Evolutionary conservation across 2,797 vertebrate genomes (phyloP).

Genomic region (Menidia menidia): DNA sequence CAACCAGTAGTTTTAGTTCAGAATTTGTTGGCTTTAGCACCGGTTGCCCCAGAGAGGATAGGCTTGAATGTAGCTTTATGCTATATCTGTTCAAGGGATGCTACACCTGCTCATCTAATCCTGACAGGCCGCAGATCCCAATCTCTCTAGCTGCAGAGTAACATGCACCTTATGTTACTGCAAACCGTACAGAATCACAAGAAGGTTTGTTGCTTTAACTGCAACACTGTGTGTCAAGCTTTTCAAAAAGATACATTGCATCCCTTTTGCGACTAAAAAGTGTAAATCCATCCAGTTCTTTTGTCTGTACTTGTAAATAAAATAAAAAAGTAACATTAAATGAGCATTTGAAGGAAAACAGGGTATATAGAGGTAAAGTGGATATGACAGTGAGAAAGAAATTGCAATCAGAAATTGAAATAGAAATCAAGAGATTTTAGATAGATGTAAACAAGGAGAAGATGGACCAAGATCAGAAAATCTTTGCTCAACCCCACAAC

Average conservation of each 20-base stretch:
- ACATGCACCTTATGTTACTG: conserved; percentile 78
- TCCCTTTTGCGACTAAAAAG: conserved; percentile 50
- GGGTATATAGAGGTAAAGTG: background rate
- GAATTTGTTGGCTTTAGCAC: conserved; percentile 70
- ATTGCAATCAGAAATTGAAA: conserved; percentile 42
- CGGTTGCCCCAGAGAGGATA: conserved; percentile 74
- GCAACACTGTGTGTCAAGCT: conserved; percentile 80
- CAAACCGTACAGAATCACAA: conserved; percentile 74
- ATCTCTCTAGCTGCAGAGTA: conserved; percentile 76
- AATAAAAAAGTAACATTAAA: conserved; percentile 32
- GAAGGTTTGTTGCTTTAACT: conserved; percentile 78
- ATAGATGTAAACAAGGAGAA: background rate
- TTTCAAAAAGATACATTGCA: conserved; percentile 68
- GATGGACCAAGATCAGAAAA: conserved; percentile 74
- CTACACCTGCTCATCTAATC: conserved; percentile 84
- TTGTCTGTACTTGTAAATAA: conserved; percentile 9
- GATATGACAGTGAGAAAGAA: conserved; percentile 10
- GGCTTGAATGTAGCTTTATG: conserved; percentile 73
- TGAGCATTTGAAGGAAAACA: conserved; percentile 53
- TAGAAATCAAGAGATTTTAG: conserved; percentile 58
- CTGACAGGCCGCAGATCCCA: conserved; percentile 80
- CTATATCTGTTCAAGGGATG: conserved; percentile 80
- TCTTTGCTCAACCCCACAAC: conserved; percentile 82
- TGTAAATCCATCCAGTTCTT: conserved; percentile 57
- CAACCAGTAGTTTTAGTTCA: conserved; percentile 61